A percentile compares a stretch with the other conserved stretches of the same genome.
Conservation (phyloP, 2,888 invertebrate species). For the Drosophila neonasuta region DNA sequence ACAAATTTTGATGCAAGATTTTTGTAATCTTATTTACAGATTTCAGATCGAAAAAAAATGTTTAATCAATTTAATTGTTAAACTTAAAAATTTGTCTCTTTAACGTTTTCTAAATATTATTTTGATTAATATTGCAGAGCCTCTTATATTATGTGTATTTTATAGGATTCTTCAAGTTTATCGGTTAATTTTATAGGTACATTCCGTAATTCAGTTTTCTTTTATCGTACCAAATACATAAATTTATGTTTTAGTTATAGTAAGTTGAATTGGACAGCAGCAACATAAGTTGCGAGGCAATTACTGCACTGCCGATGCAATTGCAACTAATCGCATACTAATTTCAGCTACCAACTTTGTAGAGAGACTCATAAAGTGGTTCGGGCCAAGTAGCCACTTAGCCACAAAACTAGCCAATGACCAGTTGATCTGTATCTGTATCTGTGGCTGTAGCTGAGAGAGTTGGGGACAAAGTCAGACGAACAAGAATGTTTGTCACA, state of each 20-base stretch:
- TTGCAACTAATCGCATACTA: conserved; percentile 58
- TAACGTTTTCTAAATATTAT: too few species aligned
- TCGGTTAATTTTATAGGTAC: too few species aligned
- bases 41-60: too few species aligned
- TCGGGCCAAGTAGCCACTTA: conserved; percentile 41
- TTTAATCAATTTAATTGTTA: too few species aligned
- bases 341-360: conserved; percentile 51
- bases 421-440: conserved; percentile 30
- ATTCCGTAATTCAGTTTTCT: too few species aligned
- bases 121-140: too few species aligned
- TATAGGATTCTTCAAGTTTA: too few species aligned
- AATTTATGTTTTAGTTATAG: not conserved
- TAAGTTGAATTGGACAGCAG: conserved; percentile 9
- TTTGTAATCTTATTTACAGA: too few species aligned
- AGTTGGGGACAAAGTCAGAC: conserved; percentile 29
- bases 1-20: too few species aligned
- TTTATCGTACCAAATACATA: not conserved
- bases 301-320: conserved; percentile 35
- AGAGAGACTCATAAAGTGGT: conserved; percentile 51
- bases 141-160: too few species aligned
- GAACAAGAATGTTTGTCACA: conserved; percentile 79
- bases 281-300: conserved; percentile 27
- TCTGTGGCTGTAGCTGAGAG: not conserved
- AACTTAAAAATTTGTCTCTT: too few species aligned
- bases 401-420: conserved; percentile 12